Evolutionary conservation across 1,140 invertebrate species (phyloP).

Genomic region (Aporrectodea caliginosa): DNA sequence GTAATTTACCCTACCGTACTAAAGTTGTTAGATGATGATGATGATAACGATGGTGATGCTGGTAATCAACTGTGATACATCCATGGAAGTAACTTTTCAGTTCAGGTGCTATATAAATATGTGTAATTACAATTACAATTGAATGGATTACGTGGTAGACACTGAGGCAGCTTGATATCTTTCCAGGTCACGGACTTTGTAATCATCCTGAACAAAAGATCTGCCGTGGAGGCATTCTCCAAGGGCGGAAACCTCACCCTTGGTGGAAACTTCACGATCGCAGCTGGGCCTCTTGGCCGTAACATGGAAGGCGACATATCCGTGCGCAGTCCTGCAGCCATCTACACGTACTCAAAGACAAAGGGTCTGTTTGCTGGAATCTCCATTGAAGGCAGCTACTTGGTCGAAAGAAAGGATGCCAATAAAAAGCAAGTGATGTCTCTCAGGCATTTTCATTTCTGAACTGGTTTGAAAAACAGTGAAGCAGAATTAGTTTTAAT

Average conservation of each 20-base stretch:
- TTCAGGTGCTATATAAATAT: too few relatives aligned
- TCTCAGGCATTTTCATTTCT: not conserved
- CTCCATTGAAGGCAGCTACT: conserved; percentile 48
- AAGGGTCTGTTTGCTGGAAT: conserved; percentile 52
- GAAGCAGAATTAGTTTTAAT: too few relatives aligned
- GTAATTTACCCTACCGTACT: too few relatives aligned
- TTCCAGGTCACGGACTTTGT: conserved; percentile 54
- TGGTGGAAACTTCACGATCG: conserved; percentile 51
- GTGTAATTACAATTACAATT: too few relatives aligned
- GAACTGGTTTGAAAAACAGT: too few relatives aligned
- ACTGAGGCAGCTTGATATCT: too few relatives aligned
- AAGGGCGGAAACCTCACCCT: conserved; percentile 53
- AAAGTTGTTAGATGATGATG: too few relatives aligned
- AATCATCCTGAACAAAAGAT: conserved; percentile 45
- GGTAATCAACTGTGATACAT: too few relatives aligned
- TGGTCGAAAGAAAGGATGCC: conserved; percentile 52
- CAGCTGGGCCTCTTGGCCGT: conserved; percentile 48
- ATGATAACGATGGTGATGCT: too few relatives aligned
- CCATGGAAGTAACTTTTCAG: too few relatives aligned
- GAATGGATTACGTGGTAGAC: too few relatives aligned
- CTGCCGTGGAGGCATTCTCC: conserved; percentile 50
- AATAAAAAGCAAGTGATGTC: conserved; percentile 46
- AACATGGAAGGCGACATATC: conserved; percentile 49
- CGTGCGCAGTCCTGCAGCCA: conserved; percentile 46
- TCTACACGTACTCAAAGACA: conserved; percentile 53